A percentile compares a stretch with the other conserved stretches of the same genome.
Evolutionary conservation across 2,113 vertebrate genomes (phyloP).

Genomic region (Saguinus midas): DNA sequence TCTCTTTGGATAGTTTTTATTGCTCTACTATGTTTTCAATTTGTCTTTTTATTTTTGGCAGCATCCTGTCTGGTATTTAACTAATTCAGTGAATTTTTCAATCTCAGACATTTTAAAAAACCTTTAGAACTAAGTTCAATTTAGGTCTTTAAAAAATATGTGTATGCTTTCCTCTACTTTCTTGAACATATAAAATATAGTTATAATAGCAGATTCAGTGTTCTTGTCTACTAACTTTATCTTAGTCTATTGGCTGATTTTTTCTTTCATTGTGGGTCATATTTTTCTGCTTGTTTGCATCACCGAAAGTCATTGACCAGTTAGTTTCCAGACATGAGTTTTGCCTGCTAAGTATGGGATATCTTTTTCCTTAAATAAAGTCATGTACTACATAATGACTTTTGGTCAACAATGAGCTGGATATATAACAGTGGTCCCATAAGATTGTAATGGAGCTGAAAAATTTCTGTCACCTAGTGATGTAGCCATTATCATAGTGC

Average conservation of each 20-base stretch:
- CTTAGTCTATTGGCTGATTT: not conserved
- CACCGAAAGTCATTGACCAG: not conserved
- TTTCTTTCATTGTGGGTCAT: not conserved
- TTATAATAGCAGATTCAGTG: not conserved
- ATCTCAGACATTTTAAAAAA: not conserved
- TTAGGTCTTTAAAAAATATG: not conserved
- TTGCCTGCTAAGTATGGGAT: not conserved
- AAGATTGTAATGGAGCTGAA: not conserved
- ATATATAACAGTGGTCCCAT: not conserved
- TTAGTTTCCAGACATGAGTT: not conserved
- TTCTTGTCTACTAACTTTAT: not conserved
- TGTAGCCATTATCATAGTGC: not conserved
- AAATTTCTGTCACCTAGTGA: not conserved
- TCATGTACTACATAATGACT: not conserved
- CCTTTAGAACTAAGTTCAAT: not conserved
- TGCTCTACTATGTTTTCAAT: not conserved
- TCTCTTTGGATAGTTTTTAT: not conserved
- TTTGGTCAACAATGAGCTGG: not conserved
- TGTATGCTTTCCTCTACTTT: not conserved
- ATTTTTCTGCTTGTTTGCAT: not conserved
- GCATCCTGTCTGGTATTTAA: not conserved
- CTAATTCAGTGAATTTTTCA: not conserved
- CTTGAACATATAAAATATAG: not conserved
- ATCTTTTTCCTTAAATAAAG: constrained; percentile 8
- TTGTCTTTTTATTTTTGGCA: not conserved